These are phyloP conservation scores for Macrobrachium rosenbergii DNA, from an alignment of 1,140 invertebrate species.

Conservation along the genomic window DNA sequence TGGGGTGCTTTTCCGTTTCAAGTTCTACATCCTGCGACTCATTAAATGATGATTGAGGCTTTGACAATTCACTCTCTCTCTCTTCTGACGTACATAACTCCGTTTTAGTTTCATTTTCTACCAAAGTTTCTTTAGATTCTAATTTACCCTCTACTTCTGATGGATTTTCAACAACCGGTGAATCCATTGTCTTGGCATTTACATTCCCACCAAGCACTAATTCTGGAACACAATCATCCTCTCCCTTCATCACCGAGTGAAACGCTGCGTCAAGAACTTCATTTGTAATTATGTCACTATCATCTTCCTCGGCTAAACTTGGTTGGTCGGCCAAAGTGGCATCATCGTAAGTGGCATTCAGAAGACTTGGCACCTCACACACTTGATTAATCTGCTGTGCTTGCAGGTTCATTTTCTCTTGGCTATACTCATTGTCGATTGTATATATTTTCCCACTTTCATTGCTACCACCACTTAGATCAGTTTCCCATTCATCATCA, in stretches of 20 bases:
- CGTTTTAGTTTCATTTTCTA: too few relatives aligned
- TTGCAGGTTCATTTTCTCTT: not conserved
- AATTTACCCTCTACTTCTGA: too few relatives aligned
- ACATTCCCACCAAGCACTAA: too few relatives aligned
- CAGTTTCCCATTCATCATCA: conserved; percentile 56
- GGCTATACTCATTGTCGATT: not conserved
- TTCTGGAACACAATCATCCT: not conserved
- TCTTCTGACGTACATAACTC: too few relatives aligned
- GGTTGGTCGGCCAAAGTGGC: not conserved
- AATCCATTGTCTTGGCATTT: too few relatives aligned
- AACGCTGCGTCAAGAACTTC: conserved; percentile 43
- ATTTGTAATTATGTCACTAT: conserved; percentile 36
- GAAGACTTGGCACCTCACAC: not conserved
- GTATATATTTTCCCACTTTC: conserved; percentile 12
- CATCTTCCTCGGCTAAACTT: not conserved
- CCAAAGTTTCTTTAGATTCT: too few relatives aligned
- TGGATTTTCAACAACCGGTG: too few relatives aligned
- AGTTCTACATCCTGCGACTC: too few relatives aligned
- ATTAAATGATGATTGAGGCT: too few relatives aligned
- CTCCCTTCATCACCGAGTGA: conserved; percentile 29
- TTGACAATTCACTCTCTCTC: too few relatives aligned
- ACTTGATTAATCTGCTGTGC: not conserved
- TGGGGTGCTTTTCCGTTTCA: too few relatives aligned
- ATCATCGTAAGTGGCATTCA: not conserved
- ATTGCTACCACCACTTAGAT: conserved; percentile 33